These are phyloP conservation scores for Lycophotia porphyrea DNA, from an alignment of 2,888 invertebrate genomes.

Conservation along the genomic window DNA sequence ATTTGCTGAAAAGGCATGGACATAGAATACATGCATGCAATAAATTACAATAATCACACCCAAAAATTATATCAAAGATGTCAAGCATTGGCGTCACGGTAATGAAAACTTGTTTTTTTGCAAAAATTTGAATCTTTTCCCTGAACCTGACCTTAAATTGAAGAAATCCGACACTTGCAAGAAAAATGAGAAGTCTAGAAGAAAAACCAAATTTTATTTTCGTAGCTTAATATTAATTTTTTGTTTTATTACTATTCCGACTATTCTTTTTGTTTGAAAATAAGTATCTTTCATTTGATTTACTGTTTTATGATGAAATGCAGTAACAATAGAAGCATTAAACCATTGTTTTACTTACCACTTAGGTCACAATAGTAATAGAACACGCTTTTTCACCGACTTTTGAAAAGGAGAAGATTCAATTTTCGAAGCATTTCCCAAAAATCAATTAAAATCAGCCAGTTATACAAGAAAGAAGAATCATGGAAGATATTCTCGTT, in stretches of 20 bases:
- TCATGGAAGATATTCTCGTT: conserved; percentile 23
- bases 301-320: background rate
- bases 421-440: background rate
- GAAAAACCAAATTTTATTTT: background rate
- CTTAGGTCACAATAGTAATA: conserved; percentile 37
- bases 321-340: background rate
- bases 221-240: background rate
- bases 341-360: background rate
- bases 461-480: conserved; percentile 21
- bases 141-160: background rate
- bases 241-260: conserved; percentile 47
- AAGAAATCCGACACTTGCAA: background rate
- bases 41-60: background rate
- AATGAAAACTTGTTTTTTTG: background rate
- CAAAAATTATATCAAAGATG: background rate
- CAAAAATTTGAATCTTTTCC: conserved; percentile 21
- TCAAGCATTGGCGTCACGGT: conserved; percentile 57
- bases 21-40: background rate
- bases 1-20: conserved; percentile 22
- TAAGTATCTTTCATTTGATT: background rate
- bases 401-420: conserved; percentile 2
- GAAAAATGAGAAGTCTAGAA: conserved; percentile 6
- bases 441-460: conserved; percentile 3
- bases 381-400: conserved; percentile 16
- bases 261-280: background rate